These are phyloP conservation scores for Xestia ashworthii DNA, from an alignment of 2,888 invertebrate species.

Conservation along the genomic window DNA sequence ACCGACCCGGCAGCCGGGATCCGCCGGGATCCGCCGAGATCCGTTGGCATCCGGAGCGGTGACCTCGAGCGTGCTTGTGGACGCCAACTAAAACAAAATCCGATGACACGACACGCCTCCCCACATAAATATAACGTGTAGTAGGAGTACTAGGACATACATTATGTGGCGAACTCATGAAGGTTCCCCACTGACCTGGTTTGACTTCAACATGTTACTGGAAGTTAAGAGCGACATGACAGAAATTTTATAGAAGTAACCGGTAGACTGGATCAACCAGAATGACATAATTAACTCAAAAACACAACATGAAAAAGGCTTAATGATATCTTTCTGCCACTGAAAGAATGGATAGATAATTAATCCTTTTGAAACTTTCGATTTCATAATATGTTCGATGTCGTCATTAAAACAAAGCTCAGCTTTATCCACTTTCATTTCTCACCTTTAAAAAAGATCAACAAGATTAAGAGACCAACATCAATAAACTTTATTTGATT, in stretches of 20 bases:
- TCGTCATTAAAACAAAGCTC: slow-evolving; percentile 11
- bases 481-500: not conserved
- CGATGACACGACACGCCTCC: slow-evolving; percentile 70
- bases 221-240: not conserved
- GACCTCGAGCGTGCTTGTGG: slow-evolving; percentile 66
- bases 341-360: not conserved
- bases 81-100: slow-evolving; percentile 77
- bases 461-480: not conserved
- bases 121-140: slow-evolving; percentile 41
- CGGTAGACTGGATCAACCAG: not conserved
- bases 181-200: slow-evolving; percentile 36
- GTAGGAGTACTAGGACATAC: slow-evolving; percentile 46
- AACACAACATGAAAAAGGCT: not conserved
- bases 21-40: slow-evolving; percentile 62
- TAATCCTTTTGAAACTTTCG: not conserved
- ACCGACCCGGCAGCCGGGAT: slow-evolving; percentile 60
- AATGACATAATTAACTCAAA: not conserved
- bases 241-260: too few relatives aligned
- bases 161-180: slow-evolving; percentile 37
- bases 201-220: slow-evolving; percentile 14
- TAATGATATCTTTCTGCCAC: not conserved
- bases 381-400: not conserved
- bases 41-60: slow-evolving; percentile 66
- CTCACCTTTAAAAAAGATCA: slow-evolving; percentile 1
- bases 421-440: slow-evolving; percentile 21